These are phyloP conservation scores for Xestia xanthographa DNA, from an alignment of 2,888 invertebrate genomes.

Conservation along the genomic window DNA sequence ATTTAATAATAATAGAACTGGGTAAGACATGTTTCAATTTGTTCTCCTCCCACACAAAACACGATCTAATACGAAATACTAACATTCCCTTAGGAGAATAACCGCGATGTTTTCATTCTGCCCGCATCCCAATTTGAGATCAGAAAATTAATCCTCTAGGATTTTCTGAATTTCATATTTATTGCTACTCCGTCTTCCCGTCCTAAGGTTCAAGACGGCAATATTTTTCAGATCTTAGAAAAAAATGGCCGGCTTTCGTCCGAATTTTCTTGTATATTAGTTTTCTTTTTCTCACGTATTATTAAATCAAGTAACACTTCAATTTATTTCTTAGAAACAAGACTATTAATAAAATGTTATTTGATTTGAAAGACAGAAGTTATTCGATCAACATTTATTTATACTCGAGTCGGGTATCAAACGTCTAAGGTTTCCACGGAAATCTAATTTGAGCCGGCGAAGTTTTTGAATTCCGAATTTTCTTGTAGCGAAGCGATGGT, in stretches of 20 bases:
- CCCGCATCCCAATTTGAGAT: slow-evolving; percentile 64
- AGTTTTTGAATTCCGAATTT: slow-evolving; percentile 36
- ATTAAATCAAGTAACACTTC: slow-evolving; percentile 67
- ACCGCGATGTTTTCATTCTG: slow-evolving; percentile 56
- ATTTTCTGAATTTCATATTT: slow-evolving; percentile 69
- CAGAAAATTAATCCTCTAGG: slow-evolving; percentile 67
- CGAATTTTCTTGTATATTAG: slow-evolving; percentile 68
- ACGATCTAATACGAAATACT: slow-evolving; percentile 45
- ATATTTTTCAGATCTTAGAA: slow-evolving; percentile 66
- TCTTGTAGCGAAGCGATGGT: slow-evolving; percentile 17
- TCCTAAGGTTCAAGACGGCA: slow-evolving; percentile 33
- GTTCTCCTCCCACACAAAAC: slow-evolving; percentile 2
- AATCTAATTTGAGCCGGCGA: slow-evolving; percentile 43
- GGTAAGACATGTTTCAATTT: slow-evolving; percentile 16
- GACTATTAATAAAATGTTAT: slow-evolving; percentile 35
- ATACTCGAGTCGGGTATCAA: slow-evolving; percentile 38
- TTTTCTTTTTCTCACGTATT: slow-evolving; percentile 68
- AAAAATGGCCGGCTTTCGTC: slow-evolving; percentile 61
- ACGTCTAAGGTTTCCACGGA: slow-evolving; percentile 38
- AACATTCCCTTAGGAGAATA: slow-evolving; percentile 42
- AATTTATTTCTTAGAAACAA: slow-evolving; percentile 29
- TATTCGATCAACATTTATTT: slow-evolving; percentile 52
- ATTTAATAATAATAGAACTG: not conserved
- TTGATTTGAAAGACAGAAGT: slow-evolving; percentile 48
- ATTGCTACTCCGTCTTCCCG: slow-evolving; percentile 52